Evolutionary conservation across 1,140 invertebrate genomes (phyloP), one percentile per base, ranked within the genome.

Genomic region (Sweltsa coloradensis): DNA sequence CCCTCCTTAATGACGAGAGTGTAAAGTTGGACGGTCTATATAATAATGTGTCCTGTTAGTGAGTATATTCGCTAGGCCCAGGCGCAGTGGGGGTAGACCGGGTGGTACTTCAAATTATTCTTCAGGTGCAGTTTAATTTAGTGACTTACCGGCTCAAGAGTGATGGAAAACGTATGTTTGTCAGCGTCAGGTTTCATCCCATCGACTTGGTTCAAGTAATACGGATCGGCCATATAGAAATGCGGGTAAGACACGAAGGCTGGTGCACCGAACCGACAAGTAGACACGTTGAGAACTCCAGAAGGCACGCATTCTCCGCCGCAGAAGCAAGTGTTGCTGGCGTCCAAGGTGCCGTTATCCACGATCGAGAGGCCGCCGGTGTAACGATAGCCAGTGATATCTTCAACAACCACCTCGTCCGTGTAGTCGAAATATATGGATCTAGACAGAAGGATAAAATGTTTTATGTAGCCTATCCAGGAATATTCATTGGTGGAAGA

Each of bases 231-330:
- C 50, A 83, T 63, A 59, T 85, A 81, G 68, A 92, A 93, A 62
- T 95, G 89, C 0, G 90, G 89, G 47, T 82, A 78, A 6, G 88
- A 89, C 19, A 89, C 67, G 56, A 83, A 89, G 1, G 83, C 78
- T 0, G 89, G 89, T 9, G 85, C 79, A 31, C 78, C 78, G 55
- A 49, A 45, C 34, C 80, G 74, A 46, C 83, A 85, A 9, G 65
- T 64, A 3, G 80, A 79, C 34, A 84, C 78, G 59, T 84, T 79
- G 48, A 83, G 67, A 0, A 75, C 66, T 1, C 78, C 78, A 27
- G 68, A 71, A 6, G 71, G 72, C 24, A 62, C 56, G 43, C 65
- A 60, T 3, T 62, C 48, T 1, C 60, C 56, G n/a, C 42, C 42
- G 50, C 69, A 75, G 54, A 70, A 79, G 56, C 78, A 81, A 39